These are phyloP conservation scores for Champsocephalus gunnari DNA, from an alignment of 2,797 vertebrate genomes.

Conservation along the genomic window DNA sequence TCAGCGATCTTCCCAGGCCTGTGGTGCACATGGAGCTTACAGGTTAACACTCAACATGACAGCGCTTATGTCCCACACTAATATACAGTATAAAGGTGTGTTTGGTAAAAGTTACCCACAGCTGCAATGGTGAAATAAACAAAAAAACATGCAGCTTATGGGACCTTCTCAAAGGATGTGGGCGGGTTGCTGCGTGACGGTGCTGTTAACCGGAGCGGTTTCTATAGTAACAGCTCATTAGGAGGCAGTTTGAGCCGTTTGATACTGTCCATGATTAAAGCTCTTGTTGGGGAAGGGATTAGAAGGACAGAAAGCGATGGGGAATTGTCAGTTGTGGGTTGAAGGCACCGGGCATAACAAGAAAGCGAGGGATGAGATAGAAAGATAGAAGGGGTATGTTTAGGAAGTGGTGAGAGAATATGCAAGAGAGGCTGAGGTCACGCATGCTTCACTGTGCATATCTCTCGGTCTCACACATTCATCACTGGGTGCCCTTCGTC, in stretches of 20 bases:
- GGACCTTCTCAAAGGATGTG: conserved; percentile 52
- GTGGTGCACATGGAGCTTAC: conserved; percentile 15
- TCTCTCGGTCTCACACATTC: conserved; percentile 20
- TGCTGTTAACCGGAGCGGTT: conserved; percentile 77
- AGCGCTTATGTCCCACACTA: conserved; percentile 26
- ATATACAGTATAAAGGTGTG: conserved; percentile 12
- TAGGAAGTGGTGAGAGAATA: conserved; percentile 21
- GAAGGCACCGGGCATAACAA: conserved; percentile 23
- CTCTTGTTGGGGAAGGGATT: conserved; percentile 53
- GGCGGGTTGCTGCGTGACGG: conserved; percentile 50
- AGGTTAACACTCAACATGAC: conserved; percentile 40
- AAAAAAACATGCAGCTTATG: conserved; percentile 46
- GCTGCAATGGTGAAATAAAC: conserved; percentile 56
- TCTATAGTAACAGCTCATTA: conserved; percentile 87
- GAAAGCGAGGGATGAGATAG: neutral
- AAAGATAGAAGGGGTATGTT: conserved; percentile 7
- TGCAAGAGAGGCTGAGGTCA: conserved; percentile 39
- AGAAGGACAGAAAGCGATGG: conserved; percentile 26
- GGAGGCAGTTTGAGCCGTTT: conserved; percentile 77
- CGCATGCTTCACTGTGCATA: conserved; percentile 11
- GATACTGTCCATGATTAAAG: conserved; percentile 83
- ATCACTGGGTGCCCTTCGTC: conserved; percentile 7
- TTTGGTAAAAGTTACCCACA: conserved; percentile 34
- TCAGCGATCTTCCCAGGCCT: conserved; percentile 21
- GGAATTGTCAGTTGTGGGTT: conserved; percentile 28